phyloP scores from a whole-genome alignment of 2,797 vertebrate genomes.

The Rhinoraja longicauda region DNA sequence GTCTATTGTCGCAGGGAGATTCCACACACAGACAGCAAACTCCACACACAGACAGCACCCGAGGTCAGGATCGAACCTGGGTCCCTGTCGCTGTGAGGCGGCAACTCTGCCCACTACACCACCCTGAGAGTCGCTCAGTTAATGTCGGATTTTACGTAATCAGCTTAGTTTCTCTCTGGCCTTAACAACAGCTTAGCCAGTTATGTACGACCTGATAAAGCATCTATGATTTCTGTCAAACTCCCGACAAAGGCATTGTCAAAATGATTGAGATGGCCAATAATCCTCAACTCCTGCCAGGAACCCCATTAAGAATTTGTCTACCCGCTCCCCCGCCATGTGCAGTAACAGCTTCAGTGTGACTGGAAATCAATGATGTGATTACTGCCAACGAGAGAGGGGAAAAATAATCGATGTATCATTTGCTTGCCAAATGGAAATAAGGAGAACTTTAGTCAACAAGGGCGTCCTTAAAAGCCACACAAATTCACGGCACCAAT shows the following conservation, averaged over 20 bases:
- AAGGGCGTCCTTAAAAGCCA: background rate
- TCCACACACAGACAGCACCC: no score
- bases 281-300: background rate
- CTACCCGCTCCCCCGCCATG: background rate
- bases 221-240: background rate
- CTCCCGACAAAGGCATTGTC: background rate
- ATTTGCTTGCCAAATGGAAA: background rate
- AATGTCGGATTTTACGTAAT: background rate
- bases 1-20: no score
- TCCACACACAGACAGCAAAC: no score
- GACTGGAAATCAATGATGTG: background rate
- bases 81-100: no score
- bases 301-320: background rate
- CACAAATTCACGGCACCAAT: background rate
- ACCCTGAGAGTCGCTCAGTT: no score
- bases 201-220: background rate
- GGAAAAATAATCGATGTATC: background rate
- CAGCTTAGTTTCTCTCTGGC: background rate
- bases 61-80: no score
- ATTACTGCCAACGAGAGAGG: background rate
- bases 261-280: background rate
- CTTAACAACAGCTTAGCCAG: background rate
- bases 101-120: no score
- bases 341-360: background rate
- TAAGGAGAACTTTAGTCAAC: background rate